These are phyloP conservation scores for Stegostoma tigrinum DNA, from an alignment of 2,113 vertebrate species.

Conservation along the genomic window DNA sequence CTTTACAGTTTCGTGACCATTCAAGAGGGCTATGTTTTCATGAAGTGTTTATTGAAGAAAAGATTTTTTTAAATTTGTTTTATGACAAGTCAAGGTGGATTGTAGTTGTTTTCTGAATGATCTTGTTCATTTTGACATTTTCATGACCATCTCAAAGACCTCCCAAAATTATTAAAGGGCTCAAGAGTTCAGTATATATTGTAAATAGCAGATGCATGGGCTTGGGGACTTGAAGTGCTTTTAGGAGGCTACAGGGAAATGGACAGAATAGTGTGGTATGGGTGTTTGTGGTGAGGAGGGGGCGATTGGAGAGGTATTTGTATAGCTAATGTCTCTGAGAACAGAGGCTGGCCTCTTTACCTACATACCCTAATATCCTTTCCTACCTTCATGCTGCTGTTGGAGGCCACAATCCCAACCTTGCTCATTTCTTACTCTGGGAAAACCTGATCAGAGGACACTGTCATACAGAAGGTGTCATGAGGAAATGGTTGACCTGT, in stretches of 20 bases:
- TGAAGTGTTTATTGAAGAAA: too few species aligned
- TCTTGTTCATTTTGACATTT: background rate
- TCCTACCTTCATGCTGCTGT: background rate
- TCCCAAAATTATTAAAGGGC: background rate
- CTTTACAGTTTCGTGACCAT: background rate
- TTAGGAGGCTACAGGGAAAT: background rate
- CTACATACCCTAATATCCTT: too few species aligned
- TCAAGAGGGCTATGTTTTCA: background rate
- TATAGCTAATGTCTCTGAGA: background rate
- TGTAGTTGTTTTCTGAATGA: background rate
- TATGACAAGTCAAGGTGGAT: too few species aligned
- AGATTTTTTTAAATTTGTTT: too few species aligned
- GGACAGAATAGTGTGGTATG: too few species aligned
- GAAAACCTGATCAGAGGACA: background rate
- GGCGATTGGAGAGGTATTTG: background rate
- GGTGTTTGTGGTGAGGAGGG: background rate
- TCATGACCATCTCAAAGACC: background rate
- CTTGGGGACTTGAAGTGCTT: background rate
- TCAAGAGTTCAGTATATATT: background rate
- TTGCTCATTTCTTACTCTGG: background rate
- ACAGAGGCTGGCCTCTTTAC: background rate
- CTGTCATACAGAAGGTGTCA: background rate
- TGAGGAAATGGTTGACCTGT: background rate
- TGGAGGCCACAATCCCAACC: background rate
- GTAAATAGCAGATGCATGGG: background rate